A percentile compares a stretch with the other conserved stretches of the same genome.
Evolutionary conservation across 2,797 vertebrate genomes (phyloP).

Genomic region (Sebastes alutus): DNA sequence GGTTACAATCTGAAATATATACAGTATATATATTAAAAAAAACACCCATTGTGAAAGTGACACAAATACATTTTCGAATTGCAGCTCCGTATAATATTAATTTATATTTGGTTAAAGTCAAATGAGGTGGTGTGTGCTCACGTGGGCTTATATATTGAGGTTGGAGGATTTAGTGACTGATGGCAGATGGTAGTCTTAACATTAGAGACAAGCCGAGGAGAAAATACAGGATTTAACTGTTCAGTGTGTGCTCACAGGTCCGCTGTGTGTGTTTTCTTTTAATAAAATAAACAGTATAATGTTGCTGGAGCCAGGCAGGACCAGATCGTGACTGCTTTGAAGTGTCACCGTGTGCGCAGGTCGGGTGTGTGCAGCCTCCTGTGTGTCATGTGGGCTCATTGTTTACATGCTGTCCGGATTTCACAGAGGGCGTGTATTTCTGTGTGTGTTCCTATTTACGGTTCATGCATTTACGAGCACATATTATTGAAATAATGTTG

Average conservation of each 20-base stretch:
- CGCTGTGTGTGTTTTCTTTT: neutral
- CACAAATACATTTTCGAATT: conserved; percentile 44
- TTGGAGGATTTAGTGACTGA: conserved; percentile 64
- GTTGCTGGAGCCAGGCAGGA: conserved; percentile 28
- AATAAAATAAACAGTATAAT: neutral
- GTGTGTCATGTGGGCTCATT: conserved; percentile 78
- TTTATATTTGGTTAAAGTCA: conserved; percentile 24
- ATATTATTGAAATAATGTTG: neutral
- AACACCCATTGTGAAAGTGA: conserved; percentile 41
- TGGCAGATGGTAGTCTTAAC: conserved; percentile 70
- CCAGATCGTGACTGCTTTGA: conserved; percentile 73
- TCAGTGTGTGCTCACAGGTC: neutral
- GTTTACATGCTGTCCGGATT: conserved; percentile 79
- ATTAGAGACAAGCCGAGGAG: conserved; percentile 48
- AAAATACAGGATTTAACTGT: conserved; percentile 40
- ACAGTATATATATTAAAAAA: neutral
- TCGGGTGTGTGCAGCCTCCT: conserved; percentile 66
- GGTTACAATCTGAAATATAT: neutral
- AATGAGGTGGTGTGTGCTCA: conserved; percentile 11
- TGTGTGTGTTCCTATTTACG: neutral
- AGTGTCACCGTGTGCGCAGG: conserved; percentile 61
- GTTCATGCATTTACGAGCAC: neutral
- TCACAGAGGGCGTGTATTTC: conserved; percentile 45
- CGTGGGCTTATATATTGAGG: conserved; percentile 29
- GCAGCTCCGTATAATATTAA: neutral